Base-by-base conservation (phyloP, 2,888 invertebrate species). In the Melieria picta region DNA sequence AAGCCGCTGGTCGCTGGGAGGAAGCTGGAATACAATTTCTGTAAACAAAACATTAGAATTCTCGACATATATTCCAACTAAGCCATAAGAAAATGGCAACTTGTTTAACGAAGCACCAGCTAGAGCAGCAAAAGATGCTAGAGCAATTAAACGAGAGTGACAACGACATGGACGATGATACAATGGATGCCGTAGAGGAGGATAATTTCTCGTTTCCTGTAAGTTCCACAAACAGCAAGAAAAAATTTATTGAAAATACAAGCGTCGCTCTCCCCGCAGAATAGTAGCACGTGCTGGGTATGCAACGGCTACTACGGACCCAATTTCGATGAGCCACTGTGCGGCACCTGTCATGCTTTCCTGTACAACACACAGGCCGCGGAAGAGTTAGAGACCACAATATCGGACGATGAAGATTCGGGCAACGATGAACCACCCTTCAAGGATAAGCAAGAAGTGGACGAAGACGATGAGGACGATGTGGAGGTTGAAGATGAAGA, bases 231-330 rank as follows among this genome's bases (percentile, higher is more conserved):
- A 45, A 30, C 56, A 52, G n/a, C 58, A 60, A n/a, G 55, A 5
- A 16, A 69, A 3, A 4, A 42, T 52, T 63, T 2, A 68, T 42
- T 52, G n/a, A n/a, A 16, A 7, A 45, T 56, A 30, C 7, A 52
- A 45, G 6, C 10, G 13, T 30, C 9, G n/a, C 3, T 62, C 11
- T 43, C 2, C 4, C 6, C 72, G 46, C 69, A 87, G 87, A 82
- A 83, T 68, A 84, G 83, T 69, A 76, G 81, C 30, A 84, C 85
- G 4, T 97, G 97, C 85, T 92, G 92, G 81, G 90, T 94, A 71
- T 97, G 97, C 83, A 93, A 94, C 87, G 97, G 97, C 11, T 97
- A 94, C 84, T 97, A 97, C 85, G 96, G 96, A 0, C 94, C 95
- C 0, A 94, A 93, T 85, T 97, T 94, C 84, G 95, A 93, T 46